Conservation (phyloP, 2,888 invertebrate species). For the Aporophyla lueneburgensis region DNA sequence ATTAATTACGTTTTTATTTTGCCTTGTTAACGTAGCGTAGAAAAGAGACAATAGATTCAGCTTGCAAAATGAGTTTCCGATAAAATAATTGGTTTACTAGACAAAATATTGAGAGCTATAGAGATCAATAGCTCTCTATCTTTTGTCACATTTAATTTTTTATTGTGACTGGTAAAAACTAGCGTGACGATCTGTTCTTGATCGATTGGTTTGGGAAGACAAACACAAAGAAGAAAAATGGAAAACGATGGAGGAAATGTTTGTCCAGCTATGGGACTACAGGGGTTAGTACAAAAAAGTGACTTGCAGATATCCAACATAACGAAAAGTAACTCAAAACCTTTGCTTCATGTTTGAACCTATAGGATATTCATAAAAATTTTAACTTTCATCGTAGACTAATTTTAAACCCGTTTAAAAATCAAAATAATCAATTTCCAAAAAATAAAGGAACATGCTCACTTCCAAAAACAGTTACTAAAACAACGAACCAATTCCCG, state of each 20-base stretch:
- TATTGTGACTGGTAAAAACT: background rate
- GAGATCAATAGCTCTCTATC: background rate
- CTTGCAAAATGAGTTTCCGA: background rate
- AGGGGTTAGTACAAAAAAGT: background rate
- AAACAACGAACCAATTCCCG: conserved; percentile 31
- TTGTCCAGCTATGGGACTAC: background rate
- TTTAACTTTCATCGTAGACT: background rate
- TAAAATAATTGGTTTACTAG: conserved; percentile 21
- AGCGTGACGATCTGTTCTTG: too few species aligned
- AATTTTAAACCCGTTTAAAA: background rate
- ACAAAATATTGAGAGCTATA: too few species aligned
- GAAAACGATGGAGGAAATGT: background rate
- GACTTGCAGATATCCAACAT: background rate
- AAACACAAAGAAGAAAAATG: background rate
- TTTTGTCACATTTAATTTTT: background rate
- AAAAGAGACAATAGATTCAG: conserved; percentile 8
- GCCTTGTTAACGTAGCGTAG: conserved; percentile 45
- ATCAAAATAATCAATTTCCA: background rate
- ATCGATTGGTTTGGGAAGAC: too few species aligned
- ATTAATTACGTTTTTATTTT: conserved; percentile 62
- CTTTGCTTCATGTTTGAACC: too few species aligned
- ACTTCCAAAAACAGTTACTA: background rate
- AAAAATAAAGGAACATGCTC: background rate
- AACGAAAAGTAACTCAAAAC: background rate
- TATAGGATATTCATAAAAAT: too few species aligned